Evolutionary conservation across 1,140 invertebrate genomes (phyloP).

Genomic region (Drosophila fuyamai): DNA sequence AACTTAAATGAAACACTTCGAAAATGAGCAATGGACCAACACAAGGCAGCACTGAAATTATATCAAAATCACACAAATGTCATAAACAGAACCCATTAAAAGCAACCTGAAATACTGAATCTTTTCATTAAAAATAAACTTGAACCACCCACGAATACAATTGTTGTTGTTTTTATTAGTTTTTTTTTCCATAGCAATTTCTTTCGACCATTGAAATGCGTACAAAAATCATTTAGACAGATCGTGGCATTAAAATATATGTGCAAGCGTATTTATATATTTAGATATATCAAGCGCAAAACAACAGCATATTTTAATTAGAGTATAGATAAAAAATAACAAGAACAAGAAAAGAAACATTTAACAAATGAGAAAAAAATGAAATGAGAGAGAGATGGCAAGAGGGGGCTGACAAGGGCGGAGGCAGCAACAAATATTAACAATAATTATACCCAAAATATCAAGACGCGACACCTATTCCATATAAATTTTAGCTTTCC

Average conservation of each 20-base stretch:
- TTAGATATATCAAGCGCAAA: conserved; percentile 54
- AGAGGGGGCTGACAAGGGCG: conserved; percentile 3
- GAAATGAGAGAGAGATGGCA: conserved; percentile 1
- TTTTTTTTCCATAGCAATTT: conserved; percentile 48
- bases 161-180: conserved; percentile 42
- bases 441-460: conserved; percentile 77
- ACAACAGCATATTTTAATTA: conserved; percentile 81
- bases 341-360: conserved; percentile 45
- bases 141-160: conserved; percentile 46
- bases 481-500: conserved; percentile 76
- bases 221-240: conserved; percentile 42
- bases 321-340: conserved; percentile 78
- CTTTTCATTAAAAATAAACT: conserved; percentile 54
- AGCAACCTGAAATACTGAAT: conserved; percentile 49
- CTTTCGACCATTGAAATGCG: conserved; percentile 47
- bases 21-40: not conserved
- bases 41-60: conserved; percentile 22
- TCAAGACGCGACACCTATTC: conserved; percentile 63
- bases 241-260: conserved; percentile 63
- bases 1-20: too few relatives aligned
- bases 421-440: conserved; percentile 71
- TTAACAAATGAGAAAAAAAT: conserved; percentile 24
- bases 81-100: conserved; percentile 33
- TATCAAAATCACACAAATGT: conserved; percentile 36
- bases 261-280: conserved; percentile 25